Percentiles rank a stretch among this genome's conserved stretches.
phyloP scores from a whole-genome alignment of 2,113 vertebrate species.

The Cynopterus brachyotis region DNA sequence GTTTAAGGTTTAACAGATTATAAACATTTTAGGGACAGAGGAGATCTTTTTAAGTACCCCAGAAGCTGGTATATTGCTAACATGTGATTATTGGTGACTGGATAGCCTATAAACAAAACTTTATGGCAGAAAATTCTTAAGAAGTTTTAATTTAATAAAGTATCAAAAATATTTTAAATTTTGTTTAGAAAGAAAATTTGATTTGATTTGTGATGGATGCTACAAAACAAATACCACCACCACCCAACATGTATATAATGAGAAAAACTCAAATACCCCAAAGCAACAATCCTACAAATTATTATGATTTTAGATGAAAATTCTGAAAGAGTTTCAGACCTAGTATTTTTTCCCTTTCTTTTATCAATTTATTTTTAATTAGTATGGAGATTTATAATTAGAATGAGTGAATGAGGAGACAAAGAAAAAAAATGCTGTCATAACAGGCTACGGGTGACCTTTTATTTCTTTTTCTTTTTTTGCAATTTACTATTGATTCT shows the following conservation, averaged over 20 bases:
- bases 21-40: neutral
- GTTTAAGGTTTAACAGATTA: neutral
- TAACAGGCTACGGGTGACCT: neutral
- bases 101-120: neutral
- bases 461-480: neutral
- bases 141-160: neutral
- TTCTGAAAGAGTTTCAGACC: neutral
- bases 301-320: neutral
- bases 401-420: neutral
- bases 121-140: neutral
- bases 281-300: neutral
- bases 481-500: slow-evolving; percentile 32
- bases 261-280: neutral
- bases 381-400: neutral
- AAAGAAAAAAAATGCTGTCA: slow-evolving; percentile 34
- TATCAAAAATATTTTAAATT: neutral
- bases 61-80: neutral
- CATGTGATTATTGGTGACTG: neutral
- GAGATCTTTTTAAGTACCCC: neutral
- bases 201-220: neutral
- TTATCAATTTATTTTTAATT: slow-evolving; percentile 38
- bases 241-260: neutral
- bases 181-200: neutral
- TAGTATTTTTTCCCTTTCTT: neutral
- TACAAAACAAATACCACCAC: neutral